Percentiles rank a stretch among this genome's conserved stretches.
Conservation (phyloP, 2,797 vertebrate species). For the Nasua narica region DNA sequence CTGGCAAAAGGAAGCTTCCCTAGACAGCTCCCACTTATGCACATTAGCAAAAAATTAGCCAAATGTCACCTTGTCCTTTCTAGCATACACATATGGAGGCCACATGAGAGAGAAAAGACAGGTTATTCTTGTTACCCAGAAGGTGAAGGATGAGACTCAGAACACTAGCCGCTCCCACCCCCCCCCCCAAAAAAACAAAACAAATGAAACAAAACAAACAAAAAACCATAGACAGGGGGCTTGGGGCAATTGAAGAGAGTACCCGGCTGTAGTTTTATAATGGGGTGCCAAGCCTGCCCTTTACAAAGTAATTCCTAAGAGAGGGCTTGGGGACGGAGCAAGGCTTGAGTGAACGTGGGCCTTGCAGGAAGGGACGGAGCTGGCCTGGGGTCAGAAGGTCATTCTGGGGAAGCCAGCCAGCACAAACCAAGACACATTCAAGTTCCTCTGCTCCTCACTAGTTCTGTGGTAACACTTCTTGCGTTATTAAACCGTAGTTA, state of each 20-base stretch:
- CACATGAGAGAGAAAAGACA: background rate
- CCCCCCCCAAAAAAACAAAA: background rate
- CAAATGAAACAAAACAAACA: background rate
- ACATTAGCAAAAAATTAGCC: slow-evolving; percentile 40
- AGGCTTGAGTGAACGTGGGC: background rate
- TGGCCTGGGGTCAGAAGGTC: slow-evolving; percentile 25
- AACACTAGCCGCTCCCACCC: background rate
- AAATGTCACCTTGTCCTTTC: slow-evolving; percentile 36
- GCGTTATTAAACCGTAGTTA: background rate
- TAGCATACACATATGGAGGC: background rate
- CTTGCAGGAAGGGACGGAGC: background rate
- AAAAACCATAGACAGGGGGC: background rate
- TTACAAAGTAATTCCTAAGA: background rate
- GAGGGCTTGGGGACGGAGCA: background rate
- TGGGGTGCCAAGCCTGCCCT: background rate
- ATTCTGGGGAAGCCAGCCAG: background rate
- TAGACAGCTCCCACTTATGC: background rate
- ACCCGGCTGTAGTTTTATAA: background rate
- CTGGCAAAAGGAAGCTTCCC: slow-evolving; percentile 54
- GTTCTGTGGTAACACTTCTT: background rate
- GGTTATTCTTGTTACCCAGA: background rate
- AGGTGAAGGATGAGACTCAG: background rate
- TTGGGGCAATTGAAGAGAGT: background rate
- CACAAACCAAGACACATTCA: background rate
- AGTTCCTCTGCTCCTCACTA: background rate